Conservation (phyloP, 1,140 invertebrate species). For the Arion vulgaris region DNA sequence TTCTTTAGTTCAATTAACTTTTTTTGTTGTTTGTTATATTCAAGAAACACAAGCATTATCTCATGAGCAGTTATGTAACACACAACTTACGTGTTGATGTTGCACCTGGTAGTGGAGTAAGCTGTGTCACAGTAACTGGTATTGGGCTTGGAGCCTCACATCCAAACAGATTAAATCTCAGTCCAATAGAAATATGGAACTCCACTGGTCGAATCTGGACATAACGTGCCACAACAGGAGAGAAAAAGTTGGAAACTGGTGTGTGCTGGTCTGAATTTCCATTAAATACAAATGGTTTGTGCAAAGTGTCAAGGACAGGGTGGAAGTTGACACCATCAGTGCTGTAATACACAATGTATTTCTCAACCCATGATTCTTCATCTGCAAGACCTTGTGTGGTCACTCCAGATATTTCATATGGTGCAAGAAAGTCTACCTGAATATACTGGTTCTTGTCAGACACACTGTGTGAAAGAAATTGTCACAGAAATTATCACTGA, state of each 20-base stretch:
- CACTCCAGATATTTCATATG: slow-evolving; percentile 84
- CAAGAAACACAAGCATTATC: too few relatives aligned
- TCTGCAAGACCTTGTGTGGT: slow-evolving; percentile 77
- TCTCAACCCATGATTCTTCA: slow-evolving; percentile 79
- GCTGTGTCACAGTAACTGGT: slow-evolving; percentile 31
- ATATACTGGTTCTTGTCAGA: slow-evolving; percentile 58
- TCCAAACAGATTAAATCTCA: slow-evolving; percentile 59
- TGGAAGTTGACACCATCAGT: slow-evolving; percentile 55
- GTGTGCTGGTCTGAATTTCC: slow-evolving; percentile 60
- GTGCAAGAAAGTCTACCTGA: slow-evolving; percentile 79
- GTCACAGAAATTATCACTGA: background rate
- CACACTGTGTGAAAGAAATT: slow-evolving; percentile 43
- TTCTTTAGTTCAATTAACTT: too few relatives aligned
- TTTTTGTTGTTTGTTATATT: too few relatives aligned
- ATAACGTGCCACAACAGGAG: slow-evolving; percentile 52
- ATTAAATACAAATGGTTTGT: slow-evolving; percentile 47
- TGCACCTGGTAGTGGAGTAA: slow-evolving; percentile 24
- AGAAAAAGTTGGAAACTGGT: slow-evolving; percentile 55
- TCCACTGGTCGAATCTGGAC: slow-evolving; percentile 59
- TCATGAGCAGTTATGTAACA: too few relatives aligned
- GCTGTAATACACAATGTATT: slow-evolving; percentile 77
- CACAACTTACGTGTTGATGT: too few relatives aligned
- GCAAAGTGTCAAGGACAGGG: slow-evolving; percentile 43
- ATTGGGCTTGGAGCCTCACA: slow-evolving; percentile 57
- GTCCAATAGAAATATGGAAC: slow-evolving; percentile 55